phyloP scores from a whole-genome alignment of 2,797 vertebrate genomes.

The Setipinna tenuifilis region DNA sequence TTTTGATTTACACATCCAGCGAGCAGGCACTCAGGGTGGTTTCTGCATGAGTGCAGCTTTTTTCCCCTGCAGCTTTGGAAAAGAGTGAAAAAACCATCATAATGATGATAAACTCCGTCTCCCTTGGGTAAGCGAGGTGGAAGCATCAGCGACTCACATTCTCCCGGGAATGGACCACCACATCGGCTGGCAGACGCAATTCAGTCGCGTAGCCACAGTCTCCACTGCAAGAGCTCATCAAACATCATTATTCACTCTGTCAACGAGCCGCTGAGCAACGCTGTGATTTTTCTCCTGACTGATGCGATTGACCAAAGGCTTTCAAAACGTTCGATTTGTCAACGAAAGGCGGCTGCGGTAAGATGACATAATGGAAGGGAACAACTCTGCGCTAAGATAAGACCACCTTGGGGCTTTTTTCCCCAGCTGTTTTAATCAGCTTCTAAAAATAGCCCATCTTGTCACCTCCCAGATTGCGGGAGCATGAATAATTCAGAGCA shows the following conservation, averaged over 20 bases:
- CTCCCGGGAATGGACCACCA: background rate
- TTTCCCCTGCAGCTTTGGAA: background rate
- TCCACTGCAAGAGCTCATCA: background rate
- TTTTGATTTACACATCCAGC: slow-evolving; percentile 36
- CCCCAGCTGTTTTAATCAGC: slow-evolving; percentile 53
- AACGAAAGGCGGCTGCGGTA: background rate
- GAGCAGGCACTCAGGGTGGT: background rate
- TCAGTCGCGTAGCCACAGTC: background rate
- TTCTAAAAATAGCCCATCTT: slow-evolving; percentile 59
- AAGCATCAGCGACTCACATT: background rate
- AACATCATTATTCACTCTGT: background rate
- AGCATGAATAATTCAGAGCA: slow-evolving; percentile 65
- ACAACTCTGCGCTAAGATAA: slow-evolving; percentile 2
- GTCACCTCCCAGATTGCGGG: slow-evolving; percentile 54
- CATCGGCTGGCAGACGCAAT: background rate
- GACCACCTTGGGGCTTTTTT: slow-evolving; percentile 23
- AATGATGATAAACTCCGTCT: background rate
- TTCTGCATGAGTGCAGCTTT: slow-evolving; percentile 38
- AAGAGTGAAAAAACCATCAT: background rate
- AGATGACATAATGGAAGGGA: background rate
- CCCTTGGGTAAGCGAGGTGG: background rate
- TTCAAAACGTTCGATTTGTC: background rate
- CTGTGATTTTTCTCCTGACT: background rate
- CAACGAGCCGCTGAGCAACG: background rate
- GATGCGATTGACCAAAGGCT: slow-evolving; percentile 7